Conservation (phyloP, 2,113 vertebrate species). For the Suncus etruscus region DNA sequence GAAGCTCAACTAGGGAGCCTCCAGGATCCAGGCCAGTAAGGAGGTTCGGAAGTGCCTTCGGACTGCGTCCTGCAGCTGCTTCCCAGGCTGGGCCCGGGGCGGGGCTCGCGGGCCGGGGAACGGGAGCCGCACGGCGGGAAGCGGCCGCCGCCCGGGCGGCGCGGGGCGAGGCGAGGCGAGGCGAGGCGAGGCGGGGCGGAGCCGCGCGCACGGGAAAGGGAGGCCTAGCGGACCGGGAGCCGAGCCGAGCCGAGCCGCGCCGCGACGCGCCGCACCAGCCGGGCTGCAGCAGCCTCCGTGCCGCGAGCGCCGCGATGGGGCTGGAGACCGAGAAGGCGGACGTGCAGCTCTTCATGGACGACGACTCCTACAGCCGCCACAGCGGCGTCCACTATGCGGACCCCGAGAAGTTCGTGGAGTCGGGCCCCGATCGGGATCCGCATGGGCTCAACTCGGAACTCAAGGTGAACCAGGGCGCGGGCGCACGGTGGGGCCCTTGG, state of each 20-base stretch:
- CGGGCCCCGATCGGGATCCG: constrained; percentile 88
- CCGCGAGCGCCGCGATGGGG: constrained; percentile 87
- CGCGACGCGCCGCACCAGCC: neutral
- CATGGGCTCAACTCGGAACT: constrained; percentile 90
- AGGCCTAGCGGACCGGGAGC: neutral
- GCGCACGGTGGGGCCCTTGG: too few relatives aligned
- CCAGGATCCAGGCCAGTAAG: neutral
- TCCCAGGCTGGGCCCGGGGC: neutral
- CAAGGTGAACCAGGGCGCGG: constrained; percentile 86
- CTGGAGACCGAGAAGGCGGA: constrained; percentile 93
- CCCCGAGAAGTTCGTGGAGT: constrained; percentile 81
- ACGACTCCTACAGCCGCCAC: constrained; percentile 89
- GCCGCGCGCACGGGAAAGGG: constrained; percentile 33
- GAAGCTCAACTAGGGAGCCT: accelerated
- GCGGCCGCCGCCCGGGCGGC: constrained; percentile 25
- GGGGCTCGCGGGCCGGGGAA: neutral
- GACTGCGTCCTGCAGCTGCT: neutral
- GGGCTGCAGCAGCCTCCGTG: constrained; percentile 8
- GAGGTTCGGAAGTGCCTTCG: neutral
- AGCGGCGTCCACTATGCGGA: constrained; percentile 85
- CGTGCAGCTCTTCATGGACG: constrained; percentile 92
- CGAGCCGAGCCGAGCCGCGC: neutral
- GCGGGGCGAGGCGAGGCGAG: neutral
- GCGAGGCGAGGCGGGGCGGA: constrained; percentile 37
- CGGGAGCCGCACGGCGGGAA: neutral